A percentile compares a stretch with the other conserved stretches of the same genome.
Evolutionary conservation across 1,140 invertebrate genomes (phyloP).

Genomic region (Hetaerina americana): DNA sequence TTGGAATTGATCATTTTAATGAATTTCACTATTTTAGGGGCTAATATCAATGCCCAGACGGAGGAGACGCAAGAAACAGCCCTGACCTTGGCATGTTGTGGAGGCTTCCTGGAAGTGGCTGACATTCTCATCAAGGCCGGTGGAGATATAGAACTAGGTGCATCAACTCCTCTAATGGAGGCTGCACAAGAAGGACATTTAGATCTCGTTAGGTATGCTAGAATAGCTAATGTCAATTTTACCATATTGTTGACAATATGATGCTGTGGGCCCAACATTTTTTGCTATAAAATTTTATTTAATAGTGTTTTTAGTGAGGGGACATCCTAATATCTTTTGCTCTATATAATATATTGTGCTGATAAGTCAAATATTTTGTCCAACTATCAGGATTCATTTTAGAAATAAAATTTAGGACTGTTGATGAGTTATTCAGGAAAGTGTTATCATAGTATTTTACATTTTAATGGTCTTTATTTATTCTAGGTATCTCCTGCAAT

Average conservation of each 20-base stretch:
- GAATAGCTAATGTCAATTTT: neutral
- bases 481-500: slow-evolving; percentile 57
- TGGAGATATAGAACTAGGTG: slow-evolving; percentile 89
- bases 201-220: slow-evolving; percentile 66
- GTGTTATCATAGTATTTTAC: no score
- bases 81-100: slow-evolving; percentile 90
- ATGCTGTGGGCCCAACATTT: no score
- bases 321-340: no score
- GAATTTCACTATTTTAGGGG: slow-evolving; percentile 39
- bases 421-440: no score
- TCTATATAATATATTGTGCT: no score
- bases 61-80: slow-evolving; percentile 98
- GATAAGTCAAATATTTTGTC: no score
- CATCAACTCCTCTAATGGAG: slow-evolving; percentile 96
- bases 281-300: no score
- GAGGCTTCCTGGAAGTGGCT: slow-evolving; percentile 93
- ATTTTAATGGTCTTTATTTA: no score
- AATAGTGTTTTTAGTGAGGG: no score
- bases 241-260: neutral
- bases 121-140: slow-evolving; percentile 92
- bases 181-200: slow-evolving; percentile 94
- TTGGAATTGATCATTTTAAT: no score
- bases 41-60: slow-evolving; percentile 94
- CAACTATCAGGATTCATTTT: no score
- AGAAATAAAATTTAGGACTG: no score